Conservation (phyloP, 2,888 invertebrate species). For the Lutraria lutraria region DNA sequence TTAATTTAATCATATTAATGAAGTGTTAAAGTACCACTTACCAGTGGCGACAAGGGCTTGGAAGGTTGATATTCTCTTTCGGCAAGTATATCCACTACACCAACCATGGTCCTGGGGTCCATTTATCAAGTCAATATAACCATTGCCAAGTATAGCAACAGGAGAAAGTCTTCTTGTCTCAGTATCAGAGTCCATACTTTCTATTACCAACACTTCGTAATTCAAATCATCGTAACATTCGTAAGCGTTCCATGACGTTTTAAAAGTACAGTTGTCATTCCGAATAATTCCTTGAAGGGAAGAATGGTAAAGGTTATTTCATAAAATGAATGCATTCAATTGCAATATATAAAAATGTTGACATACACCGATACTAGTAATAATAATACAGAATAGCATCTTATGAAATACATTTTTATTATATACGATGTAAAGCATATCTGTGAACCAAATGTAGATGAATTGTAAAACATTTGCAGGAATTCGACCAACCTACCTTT, state of each 20-base stretch:
- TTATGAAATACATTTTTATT: too few species aligned
- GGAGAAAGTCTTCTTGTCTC: conserved; percentile 84
- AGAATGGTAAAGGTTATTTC: neutral
- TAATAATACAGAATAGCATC: too few species aligned
- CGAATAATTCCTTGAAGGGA: conserved; percentile 80
- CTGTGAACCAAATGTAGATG: too few species aligned
- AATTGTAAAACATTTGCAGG: neutral
- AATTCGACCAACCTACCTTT: conserved; percentile 77
- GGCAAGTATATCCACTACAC: conserved; percentile 85
- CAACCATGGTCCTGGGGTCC: conserved; percentile 86
- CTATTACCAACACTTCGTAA: conserved; percentile 82
- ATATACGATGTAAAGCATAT: too few species aligned
- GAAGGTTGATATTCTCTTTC: conserved; percentile 83
- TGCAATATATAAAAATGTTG: neutral
- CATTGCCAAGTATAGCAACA: conserved; percentile 75
- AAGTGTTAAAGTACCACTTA: conserved; percentile 42
- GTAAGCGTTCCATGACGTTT: conserved; percentile 78
- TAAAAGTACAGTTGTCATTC: conserved; percentile 72
- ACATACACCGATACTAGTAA: too few species aligned
- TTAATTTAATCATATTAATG: too few species aligned
- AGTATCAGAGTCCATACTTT: conserved; percentile 84
- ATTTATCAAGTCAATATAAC: conserved; percentile 84
- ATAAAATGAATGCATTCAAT: neutral
- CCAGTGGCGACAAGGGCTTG: conserved; percentile 81
- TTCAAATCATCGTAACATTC: conserved; percentile 75